phyloP scores from a whole-genome alignment of 2,113 vertebrate genomes.

The Microcebus tavaratra region DNA sequence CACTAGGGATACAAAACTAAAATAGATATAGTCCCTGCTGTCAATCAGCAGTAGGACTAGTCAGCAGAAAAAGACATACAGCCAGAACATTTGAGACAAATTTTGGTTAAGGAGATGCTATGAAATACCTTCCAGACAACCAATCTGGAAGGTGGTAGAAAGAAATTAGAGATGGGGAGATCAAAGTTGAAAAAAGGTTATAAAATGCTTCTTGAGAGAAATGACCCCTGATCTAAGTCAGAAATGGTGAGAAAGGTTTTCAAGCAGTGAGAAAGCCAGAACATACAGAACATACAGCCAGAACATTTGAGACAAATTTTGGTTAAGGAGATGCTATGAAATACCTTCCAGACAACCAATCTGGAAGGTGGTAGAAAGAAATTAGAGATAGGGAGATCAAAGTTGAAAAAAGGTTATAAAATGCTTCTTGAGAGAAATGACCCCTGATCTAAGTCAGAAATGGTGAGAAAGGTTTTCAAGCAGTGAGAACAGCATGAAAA shows the following conservation, averaged over 20 bases:
- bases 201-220: neutral
- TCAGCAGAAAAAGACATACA: neutral
- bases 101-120: neutral
- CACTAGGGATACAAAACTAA: neutral
- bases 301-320: neutral
- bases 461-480: neutral
- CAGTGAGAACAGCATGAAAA: neutral
- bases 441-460: neutral
- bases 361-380: neutral
- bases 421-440: neutral
- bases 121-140: neutral
- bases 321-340: neutral
- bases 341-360: neutral
- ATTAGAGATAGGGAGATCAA: neutral
- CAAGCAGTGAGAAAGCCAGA: neutral
- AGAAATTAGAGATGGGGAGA: neutral
- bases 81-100: neutral
- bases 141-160: neutral
- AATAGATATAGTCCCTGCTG: neutral
- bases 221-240: neutral
- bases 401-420: neutral
- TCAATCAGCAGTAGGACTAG: neutral
- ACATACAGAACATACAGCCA: neutral
- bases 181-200: neutral
- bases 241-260: neutral